Evolutionary conservation across 2,888 invertebrate species (phyloP).

Genomic region (Leptura quadrifasciata): DNA sequence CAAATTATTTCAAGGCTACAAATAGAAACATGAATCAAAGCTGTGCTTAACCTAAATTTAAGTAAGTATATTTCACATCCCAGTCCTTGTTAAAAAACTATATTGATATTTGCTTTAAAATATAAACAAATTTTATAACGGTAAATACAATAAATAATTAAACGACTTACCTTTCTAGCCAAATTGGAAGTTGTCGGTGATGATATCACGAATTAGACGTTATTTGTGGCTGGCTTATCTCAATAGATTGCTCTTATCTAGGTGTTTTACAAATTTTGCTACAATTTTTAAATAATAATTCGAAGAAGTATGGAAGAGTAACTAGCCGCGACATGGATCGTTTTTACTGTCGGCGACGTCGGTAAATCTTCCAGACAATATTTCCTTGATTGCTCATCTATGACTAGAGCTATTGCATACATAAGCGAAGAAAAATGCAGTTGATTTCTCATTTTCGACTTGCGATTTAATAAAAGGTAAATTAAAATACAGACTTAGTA

Average conservation of each 20-base stretch:
- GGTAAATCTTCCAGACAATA: not conserved
- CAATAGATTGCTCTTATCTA: slow-evolving; percentile 33
- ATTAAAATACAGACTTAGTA: too few relatives aligned
- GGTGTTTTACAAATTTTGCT: slow-evolving; percentile 19
- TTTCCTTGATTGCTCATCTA: not conserved
- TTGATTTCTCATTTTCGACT: not conserved
- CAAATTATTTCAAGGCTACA: slow-evolving; percentile 10
- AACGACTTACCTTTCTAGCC: slow-evolving; percentile 10
- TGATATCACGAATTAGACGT: slow-evolving; percentile 17
- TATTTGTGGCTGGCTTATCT: slow-evolving; percentile 26
- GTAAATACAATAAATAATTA: slow-evolving; percentile 7
- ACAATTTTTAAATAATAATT: slow-evolving; percentile 8
- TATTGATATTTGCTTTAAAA: not conserved
- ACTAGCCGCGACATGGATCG: not conserved
- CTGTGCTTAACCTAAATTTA: not conserved
- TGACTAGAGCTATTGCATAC: not conserved
- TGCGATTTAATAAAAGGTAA: too few relatives aligned
- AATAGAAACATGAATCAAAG: not conserved
- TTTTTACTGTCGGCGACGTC: not conserved
- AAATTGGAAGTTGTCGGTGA: not conserved
- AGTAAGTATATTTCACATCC: not conserved
- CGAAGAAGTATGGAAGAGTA: not conserved
- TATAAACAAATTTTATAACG: not conserved
- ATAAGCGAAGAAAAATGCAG: not conserved
- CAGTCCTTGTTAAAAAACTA: not conserved